Evolutionary conservation across 1,140 invertebrate species (phyloP), one percentile per base, ranked within the genome.

Genomic region (Goniozus legneri): DNA sequence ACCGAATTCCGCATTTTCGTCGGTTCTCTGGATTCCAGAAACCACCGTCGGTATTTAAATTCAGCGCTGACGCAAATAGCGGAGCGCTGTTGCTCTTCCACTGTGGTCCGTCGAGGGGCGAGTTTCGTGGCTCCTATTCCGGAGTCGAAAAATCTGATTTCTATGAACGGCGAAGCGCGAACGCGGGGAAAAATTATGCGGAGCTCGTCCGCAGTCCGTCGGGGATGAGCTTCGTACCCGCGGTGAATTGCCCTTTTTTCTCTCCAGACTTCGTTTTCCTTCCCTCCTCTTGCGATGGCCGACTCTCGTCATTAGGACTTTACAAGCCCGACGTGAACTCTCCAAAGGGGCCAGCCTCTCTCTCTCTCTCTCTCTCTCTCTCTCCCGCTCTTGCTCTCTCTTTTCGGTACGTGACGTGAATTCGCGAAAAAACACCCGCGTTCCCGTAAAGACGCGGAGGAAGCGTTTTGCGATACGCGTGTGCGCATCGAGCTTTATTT

Each of bases 241-340:
- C 24, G 24, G 24, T 27, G 24, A 27, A 27, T 27, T 27, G 24
- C 4, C 10, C 24, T 27, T 27, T 27, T 27, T 27, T 10, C 33
- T 24, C 32, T 21, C 8, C 31, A 27, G 3, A n/a, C 15, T 39
- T 39, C 37, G 6, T 10, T 3, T 12, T 14, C 21, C 18, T 33
- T 34, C 30, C 12, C 13, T 3, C 27, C 19, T 12, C 8, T 32
- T 15, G 3, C 39, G 4, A 12, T 13, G 13, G 24, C 10, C 40
- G 43, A 48, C 40, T 47, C 35, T 30, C 32, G 46, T 54, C 52
- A 49, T 54, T 54, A 54, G 52, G 52, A 54, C 33, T 44, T 53
- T 53, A 44, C 41, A 44, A 24, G 36, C 45, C 34, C 32, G 31
- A 13, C 24, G 24, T 27, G 24, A 27, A 27, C 24, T 27, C 24